Evolutionary conservation across 2,113 vertebrate genomes (phyloP).

Genomic region (Nicator chloris): DNA sequence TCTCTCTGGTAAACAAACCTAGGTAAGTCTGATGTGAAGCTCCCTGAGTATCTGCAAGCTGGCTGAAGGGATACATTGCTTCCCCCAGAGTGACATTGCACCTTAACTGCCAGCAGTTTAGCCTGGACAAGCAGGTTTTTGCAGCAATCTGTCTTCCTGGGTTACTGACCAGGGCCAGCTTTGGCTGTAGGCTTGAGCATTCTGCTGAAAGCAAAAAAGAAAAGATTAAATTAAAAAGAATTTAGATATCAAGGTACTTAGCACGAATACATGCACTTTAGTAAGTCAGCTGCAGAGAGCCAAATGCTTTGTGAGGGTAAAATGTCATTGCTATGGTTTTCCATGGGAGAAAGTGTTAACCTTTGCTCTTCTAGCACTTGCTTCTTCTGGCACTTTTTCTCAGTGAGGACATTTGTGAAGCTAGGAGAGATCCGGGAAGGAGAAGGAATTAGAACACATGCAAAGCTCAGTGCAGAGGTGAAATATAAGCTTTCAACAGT

Average conservation of each 20-base stretch:
- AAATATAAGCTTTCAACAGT: not conserved
- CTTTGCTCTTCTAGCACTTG: not conserved
- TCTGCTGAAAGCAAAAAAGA: slow-evolving; percentile 35
- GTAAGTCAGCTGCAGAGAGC: not conserved
- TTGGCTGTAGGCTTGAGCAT: not conserved
- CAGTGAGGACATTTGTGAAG: not conserved
- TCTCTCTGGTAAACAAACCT: not conserved
- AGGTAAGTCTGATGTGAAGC: not conserved
- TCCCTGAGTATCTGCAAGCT: not conserved
- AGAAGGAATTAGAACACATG: not conserved
- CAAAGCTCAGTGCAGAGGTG: not conserved
- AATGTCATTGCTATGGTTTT: not conserved
- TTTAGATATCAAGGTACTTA: slow-evolving; percentile 49
- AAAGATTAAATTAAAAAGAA: slow-evolving; percentile 51
- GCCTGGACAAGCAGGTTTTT: not conserved
- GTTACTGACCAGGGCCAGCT: not conserved
- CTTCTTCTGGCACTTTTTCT: not conserved
- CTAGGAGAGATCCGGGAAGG: not conserved
- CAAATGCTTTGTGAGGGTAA: not conserved
- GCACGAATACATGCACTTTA: slow-evolving; percentile 27
- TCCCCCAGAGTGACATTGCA: not conserved
- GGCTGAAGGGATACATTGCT: not conserved
- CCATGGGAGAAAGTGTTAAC: not conserved
- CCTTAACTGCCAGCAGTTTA: not conserved
- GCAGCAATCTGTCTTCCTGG: not conserved